Percentiles rank a stretch among this genome's conserved stretches.
These are phyloP conservation scores for Ammodytes marinus DNA, from an alignment of 2,113 vertebrate genomes.

Conservation along the genomic window DNA sequence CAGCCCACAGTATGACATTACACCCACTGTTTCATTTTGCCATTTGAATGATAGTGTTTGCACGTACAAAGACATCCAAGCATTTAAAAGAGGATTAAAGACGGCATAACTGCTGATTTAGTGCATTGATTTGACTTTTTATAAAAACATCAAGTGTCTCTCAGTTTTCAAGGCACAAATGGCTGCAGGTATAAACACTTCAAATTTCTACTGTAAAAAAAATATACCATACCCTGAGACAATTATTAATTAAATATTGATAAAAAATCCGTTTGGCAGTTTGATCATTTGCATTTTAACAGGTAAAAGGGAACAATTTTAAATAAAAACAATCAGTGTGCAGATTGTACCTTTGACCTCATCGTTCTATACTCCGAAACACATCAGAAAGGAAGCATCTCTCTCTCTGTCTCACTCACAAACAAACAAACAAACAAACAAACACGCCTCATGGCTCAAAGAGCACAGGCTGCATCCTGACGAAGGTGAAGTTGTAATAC, in stretches of 20 bases:
- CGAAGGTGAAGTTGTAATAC: conserved; percentile 89
- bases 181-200: neutral
- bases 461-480: conserved; percentile 88
- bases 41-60: conserved; percentile 8
- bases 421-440: neutral
- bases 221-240: conserved; percentile 20
- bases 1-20: conserved; percentile 46
- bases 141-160: conserved; percentile 19
- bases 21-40: conserved; percentile 26
- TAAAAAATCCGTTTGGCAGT: conserved; percentile 13
- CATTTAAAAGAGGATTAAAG: neutral
- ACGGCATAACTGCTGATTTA: neutral
- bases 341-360: neutral
- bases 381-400: neutral
- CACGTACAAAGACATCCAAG: conserved; percentile 4
- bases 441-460: conserved; percentile 74
- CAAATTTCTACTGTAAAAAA: neutral
- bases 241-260: neutral
- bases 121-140: conserved; percentile 31
- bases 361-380: neutral
- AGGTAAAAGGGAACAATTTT: neutral
- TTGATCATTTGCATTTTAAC: neutral
- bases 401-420: neutral
- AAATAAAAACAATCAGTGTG: neutral
- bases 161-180: conserved; percentile 40